Base-by-base conservation (phyloP, 2,797 vertebrate genomes). In the Ceyx erithaca region DNA sequence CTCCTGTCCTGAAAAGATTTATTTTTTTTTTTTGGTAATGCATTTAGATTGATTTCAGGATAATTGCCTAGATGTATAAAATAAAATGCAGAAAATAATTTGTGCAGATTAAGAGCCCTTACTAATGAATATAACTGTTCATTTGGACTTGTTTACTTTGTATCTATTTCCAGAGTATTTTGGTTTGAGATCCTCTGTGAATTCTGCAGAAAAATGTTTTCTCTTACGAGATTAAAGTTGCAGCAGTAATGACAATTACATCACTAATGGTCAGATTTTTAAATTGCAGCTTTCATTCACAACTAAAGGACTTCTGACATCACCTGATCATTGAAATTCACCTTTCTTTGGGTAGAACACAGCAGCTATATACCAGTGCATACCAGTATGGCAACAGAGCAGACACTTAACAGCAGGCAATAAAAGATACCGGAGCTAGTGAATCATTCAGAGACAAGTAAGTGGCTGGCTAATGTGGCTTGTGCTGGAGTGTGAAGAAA, bases 61-160 rank as follows among this genome's bases (percentile, higher is more conserved):
- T 83, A 80, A 80, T 78, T 83, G 73, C 62, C 37, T 85, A 66
- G 46, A 20, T 71, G 55, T 58, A 58, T 62, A 83, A 88, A 92
- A 87, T 78, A 75, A 91, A 93, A 90, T 62, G 54, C 55, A 70
- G 76, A 70, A 90, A 80, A 75, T 82, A 90, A 90, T 82, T 76
- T 75, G 26, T 79, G 55, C 66, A 37, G 64, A 81, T 84, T 61
- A 43, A 92, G 85, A 87, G 69, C 35, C 54, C 40, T 90, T 77
- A 67, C 54, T 86, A 82, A 84, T 88, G 63, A 86, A 88, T 92
- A 45, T 75, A 77, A 72, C 72, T 87, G 46, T 66, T 92, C 57
- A 90, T 93, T 58, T 83, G 68, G 78, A 81, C 64, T 80, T 68
- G 14, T 87, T 83, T 81, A 73, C 62, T 77, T 92, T 46, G 25